Evolutionary conservation across 2,888 invertebrate genomes (phyloP).

Genomic region (Oligia strigilis): DNA sequence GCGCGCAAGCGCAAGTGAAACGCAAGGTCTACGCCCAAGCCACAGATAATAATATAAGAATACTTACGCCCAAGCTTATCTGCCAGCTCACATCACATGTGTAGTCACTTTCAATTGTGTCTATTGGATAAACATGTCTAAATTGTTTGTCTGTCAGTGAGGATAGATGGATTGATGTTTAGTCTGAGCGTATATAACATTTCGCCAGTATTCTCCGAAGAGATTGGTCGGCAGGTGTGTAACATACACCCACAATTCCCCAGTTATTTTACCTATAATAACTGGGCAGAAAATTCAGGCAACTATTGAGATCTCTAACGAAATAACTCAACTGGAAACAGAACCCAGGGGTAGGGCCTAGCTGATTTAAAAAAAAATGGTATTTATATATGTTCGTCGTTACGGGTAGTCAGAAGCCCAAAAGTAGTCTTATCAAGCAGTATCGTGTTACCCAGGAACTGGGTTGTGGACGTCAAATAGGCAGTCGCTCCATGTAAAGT

Average conservation of each 20-base stretch:
- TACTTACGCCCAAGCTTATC: slow-evolving; percentile 59
- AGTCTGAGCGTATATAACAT: not conserved
- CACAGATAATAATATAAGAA: slow-evolving; percentile 26
- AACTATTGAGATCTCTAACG: not conserved
- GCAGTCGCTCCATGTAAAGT: too few species aligned
- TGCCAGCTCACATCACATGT: slow-evolving; percentile 41
- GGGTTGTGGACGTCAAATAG: too few species aligned
- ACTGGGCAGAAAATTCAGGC: not conserved
- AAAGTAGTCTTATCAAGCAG: too few species aligned
- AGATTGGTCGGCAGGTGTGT: not conserved
- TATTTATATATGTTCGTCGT: too few species aligned
- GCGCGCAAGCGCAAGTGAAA: slow-evolving; percentile 70
- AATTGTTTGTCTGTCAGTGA: slow-evolving; percentile 36
- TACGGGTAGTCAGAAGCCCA: too few species aligned
- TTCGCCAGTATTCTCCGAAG: not conserved
- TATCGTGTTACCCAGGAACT: too few species aligned
- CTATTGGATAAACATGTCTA: slow-evolving; percentile 49
- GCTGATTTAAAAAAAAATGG: not conserved
- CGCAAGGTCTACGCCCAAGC: slow-evolving; percentile 70
- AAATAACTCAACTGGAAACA: not conserved
- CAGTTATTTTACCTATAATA: not conserved
- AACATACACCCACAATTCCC: not conserved
- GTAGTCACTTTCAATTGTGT: slow-evolving; percentile 46
- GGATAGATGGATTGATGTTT: slow-evolving; percentile 16
- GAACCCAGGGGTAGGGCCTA: not conserved